Evolutionary conservation across 2,888 invertebrate genomes (phyloP).

Genomic region (Dryomyza anilis): DNA sequence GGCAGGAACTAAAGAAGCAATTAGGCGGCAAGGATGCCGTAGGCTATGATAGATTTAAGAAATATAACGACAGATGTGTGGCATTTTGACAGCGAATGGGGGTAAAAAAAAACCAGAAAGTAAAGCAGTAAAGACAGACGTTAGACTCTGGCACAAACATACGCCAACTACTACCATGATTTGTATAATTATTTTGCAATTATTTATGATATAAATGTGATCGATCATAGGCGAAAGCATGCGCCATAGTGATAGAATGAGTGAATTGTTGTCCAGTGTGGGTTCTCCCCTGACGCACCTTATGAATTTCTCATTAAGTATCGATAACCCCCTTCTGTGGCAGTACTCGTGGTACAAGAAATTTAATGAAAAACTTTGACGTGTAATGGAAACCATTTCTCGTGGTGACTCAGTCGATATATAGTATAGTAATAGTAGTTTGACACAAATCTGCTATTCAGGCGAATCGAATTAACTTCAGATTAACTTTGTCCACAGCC

Average conservation of each 20-base stretch:
- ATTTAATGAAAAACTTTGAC: slow-evolving; percentile 6
- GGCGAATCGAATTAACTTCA: slow-evolving; percentile 43
- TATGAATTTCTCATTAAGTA: slow-evolving; percentile 42
- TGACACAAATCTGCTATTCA: slow-evolving; percentile 32
- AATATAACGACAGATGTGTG: slow-evolving; percentile 33
- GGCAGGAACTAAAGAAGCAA: slow-evolving; percentile 32
- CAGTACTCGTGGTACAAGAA: not conserved
- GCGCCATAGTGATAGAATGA: too few relatives aligned
- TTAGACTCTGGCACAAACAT: not conserved
- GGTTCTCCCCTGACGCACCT: slow-evolving; percentile 35
- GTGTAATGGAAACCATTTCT: not conserved
- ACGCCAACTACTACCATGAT: slow-evolving; percentile 14
- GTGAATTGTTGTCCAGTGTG: too few relatives aligned
- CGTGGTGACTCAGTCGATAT: slow-evolving; percentile 30
- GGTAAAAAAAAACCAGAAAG: not conserved
- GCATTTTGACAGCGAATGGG: slow-evolving; percentile 4
- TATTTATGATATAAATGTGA: slow-evolving; percentile 28
- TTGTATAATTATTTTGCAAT: slow-evolving; percentile 31
- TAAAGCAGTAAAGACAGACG: not conserved
- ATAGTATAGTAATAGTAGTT: not conserved
- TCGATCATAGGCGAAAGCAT: slow-evolving; percentile 29
- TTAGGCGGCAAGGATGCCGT: slow-evolving; percentile 25
- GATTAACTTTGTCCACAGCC: slow-evolving; percentile 40
- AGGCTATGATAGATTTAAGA: slow-evolving; percentile 19
- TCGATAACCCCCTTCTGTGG: slow-evolving; percentile 27